Evolutionary conservation across 2,113 vertebrate genomes (phyloP).

Genomic region (Anolis carolinensis): DNA sequence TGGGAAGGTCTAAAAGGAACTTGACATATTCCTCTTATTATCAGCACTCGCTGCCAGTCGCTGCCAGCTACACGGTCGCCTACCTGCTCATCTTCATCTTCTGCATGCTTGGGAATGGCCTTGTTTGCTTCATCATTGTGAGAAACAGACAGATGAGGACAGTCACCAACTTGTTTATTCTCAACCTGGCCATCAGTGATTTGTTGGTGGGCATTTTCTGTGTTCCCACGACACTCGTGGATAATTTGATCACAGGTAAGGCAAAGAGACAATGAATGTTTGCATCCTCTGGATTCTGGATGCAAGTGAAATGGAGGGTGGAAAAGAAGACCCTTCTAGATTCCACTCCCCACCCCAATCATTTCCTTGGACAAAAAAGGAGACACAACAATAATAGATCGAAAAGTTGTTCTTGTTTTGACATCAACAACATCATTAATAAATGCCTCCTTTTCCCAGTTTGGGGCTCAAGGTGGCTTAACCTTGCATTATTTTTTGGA

Average conservation of each 20-base stretch:
- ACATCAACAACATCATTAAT: no score
- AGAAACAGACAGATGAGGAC: slow-evolving; percentile 79
- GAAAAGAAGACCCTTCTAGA: no score
- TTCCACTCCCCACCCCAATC: no score
- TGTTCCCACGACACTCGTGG: slow-evolving; percentile 82
- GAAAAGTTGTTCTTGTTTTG: no score
- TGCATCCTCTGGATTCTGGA: neutral
- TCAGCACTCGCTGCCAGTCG: slow-evolving; percentile 77
- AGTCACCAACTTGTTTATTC: slow-evolving; percentile 84
- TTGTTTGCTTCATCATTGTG: slow-evolving; percentile 82
- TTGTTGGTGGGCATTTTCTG: slow-evolving; percentile 85
- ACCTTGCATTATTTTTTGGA: no score
- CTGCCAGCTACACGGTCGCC: slow-evolving; percentile 73
- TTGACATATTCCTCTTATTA: slow-evolving; percentile 78
- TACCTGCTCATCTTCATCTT: slow-evolving; percentile 83
- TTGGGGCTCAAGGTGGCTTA: no score
- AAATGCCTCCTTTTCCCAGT: no score
- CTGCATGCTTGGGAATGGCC: slow-evolving; percentile 82
- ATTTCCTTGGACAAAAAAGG: no score
- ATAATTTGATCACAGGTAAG: slow-evolving; percentile 84
- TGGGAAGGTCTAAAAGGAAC: slow-evolving; percentile 35
- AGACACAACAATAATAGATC: no score
- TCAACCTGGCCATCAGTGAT: slow-evolving; percentile 84
- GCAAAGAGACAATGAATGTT: neutral
- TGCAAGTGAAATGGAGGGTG: no score